Conservation (phyloP, 2,113 vertebrate species). For the Gracilinanus agilis region DNA sequence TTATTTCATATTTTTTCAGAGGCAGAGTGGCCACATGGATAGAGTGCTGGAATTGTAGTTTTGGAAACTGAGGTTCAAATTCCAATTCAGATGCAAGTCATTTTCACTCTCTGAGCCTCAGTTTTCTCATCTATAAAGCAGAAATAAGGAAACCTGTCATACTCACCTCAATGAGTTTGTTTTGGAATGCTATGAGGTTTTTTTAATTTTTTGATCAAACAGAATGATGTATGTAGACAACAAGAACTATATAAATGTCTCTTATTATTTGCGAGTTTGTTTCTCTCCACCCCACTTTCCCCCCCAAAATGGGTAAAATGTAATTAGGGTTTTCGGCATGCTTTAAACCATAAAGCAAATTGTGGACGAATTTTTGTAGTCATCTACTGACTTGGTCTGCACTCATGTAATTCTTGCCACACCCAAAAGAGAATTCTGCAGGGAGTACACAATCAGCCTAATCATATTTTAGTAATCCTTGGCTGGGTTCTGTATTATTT, state of each 20-base stretch:
- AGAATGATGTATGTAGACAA: background rate
- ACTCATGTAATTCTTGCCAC: background rate
- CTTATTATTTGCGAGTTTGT: background rate
- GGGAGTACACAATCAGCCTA: background rate
- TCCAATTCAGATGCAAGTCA: background rate
- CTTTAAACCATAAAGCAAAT: slow-evolving; percentile 6
- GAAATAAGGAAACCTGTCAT: background rate
- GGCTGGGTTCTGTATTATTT: background rate
- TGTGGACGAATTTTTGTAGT: slow-evolving; percentile 1
- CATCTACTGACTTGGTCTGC: slow-evolving; percentile 2
- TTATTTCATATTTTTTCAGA: background rate
- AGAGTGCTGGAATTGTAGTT: background rate
- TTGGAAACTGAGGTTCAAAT: background rate
- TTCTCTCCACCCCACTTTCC: background rate
- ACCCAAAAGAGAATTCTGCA: slow-evolving; percentile 16
- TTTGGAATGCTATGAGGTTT: background rate
- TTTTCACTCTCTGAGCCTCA: background rate
- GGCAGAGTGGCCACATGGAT: background rate
- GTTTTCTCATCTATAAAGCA: background rate
- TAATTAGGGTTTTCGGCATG: slow-evolving; percentile 3
- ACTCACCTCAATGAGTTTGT: background rate
- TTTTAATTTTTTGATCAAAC: background rate
- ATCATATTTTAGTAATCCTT: background rate
- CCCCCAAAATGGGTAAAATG: background rate
- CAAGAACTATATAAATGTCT: background rate